A percentile compares a stretch with the other conserved stretches of the same genome.
These are phyloP conservation scores for Lagocephalus sceleratus DNA, from an alignment of 2,797 vertebrate genomes.

Conservation along the genomic window DNA sequence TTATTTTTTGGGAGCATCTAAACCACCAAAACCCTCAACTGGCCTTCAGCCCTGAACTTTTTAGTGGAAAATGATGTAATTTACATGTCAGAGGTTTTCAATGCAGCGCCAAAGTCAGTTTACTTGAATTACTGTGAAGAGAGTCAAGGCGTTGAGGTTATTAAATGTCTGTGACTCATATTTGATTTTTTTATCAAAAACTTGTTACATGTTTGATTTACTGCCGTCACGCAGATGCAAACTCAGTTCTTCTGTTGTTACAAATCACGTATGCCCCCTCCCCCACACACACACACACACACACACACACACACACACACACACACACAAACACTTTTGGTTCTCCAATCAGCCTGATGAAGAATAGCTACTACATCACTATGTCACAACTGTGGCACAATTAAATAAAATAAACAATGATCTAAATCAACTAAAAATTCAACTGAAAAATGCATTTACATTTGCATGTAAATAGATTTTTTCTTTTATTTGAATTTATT, in stretches of 20 bases:
- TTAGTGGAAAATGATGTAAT: constrained; percentile 30
- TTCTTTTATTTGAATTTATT: too few relatives aligned
- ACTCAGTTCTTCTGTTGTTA: not conserved
- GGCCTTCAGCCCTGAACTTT: constrained; percentile 8
- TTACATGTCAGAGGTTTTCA: constrained; percentile 21
- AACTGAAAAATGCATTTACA: too few relatives aligned
- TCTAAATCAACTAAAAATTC: too few relatives aligned
- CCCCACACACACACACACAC: not conserved
- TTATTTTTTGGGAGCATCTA: not conserved
- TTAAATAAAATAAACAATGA: too few relatives aligned
- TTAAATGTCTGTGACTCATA: constrained; percentile 38
- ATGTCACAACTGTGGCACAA: too few relatives aligned
- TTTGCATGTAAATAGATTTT: too few relatives aligned
- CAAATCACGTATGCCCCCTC: too few relatives aligned
- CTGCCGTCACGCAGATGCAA: constrained; percentile 15
- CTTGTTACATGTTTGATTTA: constrained; percentile 36
- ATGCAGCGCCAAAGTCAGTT: constrained; percentile 29
- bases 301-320: not conserved
- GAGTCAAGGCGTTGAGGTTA: constrained; percentile 30
- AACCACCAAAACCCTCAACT: constrained; percentile 28
- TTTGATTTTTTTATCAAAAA: constrained; percentile 32
- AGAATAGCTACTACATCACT: too few relatives aligned
- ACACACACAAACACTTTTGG: not conserved
- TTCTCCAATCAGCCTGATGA: too few relatives aligned
- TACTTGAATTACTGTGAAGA: constrained; percentile 27